A percentile compares a stretch with the other conserved stretches of the same genome.
These are phyloP conservation scores for Smittia sp. DNA, from an alignment of 2,888 invertebrate genomes.

Conservation along the genomic window DNA sequence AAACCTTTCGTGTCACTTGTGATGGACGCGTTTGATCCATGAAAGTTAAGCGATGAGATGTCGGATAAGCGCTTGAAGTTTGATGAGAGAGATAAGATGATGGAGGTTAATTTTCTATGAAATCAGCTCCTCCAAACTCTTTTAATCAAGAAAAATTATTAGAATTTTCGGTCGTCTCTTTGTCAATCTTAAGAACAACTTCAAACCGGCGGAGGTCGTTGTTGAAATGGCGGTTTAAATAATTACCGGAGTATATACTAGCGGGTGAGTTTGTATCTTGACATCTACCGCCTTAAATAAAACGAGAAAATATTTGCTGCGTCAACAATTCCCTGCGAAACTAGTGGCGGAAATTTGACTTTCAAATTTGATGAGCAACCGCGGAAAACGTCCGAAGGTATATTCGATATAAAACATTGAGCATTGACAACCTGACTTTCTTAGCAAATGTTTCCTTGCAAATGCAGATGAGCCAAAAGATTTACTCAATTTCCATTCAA, in stretches of 20 bases:
- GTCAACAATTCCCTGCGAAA: neutral
- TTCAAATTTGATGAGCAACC: neutral
- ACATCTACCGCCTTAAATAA: neutral
- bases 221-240: neutral
- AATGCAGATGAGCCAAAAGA: neutral
- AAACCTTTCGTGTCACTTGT: neutral
- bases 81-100: neutral
- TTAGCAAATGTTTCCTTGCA: neutral
- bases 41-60: neutral
- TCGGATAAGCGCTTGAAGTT: neutral
- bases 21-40: too few species aligned
- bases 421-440: neutral
- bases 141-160: neutral
- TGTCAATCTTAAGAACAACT: neutral
- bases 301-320: neutral
- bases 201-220: neutral
- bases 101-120: neutral
- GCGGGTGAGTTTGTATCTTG: neutral
- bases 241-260: neutral
- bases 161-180: neutral
- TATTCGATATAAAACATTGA: neutral
- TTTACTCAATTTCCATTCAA: constrained; percentile 6
- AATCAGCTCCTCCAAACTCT: neutral
- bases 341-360: constrained; percentile 7
- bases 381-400: neutral